Percentiles rank a stretch among this genome's conserved stretches.
phyloP scores from a whole-genome alignment of 2,797 vertebrate species.

The Scarus forsteni region DNA sequence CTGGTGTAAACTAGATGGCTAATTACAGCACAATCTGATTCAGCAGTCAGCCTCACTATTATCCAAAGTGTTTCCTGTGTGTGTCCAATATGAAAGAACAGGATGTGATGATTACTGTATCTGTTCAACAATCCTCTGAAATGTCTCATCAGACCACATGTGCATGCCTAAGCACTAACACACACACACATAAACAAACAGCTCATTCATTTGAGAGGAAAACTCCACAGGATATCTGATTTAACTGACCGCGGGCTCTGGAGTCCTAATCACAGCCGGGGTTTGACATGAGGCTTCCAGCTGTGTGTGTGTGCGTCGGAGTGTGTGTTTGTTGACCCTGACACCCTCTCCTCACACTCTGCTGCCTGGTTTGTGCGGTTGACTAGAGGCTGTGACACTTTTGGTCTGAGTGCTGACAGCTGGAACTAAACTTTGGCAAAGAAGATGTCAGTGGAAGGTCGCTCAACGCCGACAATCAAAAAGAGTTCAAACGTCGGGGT shows the following conservation, averaged over 20 bases:
- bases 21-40: constrained; percentile 27
- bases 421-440: constrained; percentile 20
- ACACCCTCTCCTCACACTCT: constrained; percentile 32
- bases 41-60: constrained; percentile 29
- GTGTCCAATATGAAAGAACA: constrained; percentile 55
- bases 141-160: constrained; percentile 54
- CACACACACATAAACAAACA: constrained; percentile 35
- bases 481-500: background rate
- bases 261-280: constrained; percentile 19
- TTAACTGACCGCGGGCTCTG: constrained; percentile 46
- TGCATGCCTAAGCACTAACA: constrained; percentile 9
- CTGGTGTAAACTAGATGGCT: background rate
- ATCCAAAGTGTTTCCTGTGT: constrained; percentile 50
- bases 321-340: constrained; percentile 23
- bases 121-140: constrained; percentile 37
- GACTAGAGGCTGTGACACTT: constrained; percentile 36
- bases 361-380: constrained; percentile 19
- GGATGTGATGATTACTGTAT: constrained; percentile 58
- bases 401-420: constrained; percentile 38
- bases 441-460: constrained; percentile 5
- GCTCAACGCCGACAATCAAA: background rate
- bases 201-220: constrained; percentile 41
- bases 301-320: constrained; percentile 22
- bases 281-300: constrained; percentile 32
- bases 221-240: constrained; percentile 34